These are phyloP conservation scores for Steinernema feltiae DNA, from an alignment of 1,140 invertebrate genomes.

Conservation along the genomic window DNA sequence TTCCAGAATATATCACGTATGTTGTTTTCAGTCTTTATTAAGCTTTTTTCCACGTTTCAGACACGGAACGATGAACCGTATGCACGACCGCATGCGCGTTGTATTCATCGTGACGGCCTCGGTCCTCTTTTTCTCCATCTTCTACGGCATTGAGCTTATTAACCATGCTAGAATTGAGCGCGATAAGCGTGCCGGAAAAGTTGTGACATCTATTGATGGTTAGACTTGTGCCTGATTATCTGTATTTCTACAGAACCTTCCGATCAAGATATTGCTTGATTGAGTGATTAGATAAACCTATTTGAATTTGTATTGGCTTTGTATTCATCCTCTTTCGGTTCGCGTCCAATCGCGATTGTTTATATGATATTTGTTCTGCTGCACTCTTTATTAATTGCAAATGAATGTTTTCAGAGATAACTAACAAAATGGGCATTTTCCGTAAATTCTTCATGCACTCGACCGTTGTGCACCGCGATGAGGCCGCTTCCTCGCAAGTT, in stretches of 20 bases:
- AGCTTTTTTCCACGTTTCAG: conserved; percentile 27
- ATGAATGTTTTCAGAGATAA: background rate
- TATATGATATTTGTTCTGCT: background rate
- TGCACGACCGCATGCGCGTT: conserved; percentile 44
- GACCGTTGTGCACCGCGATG: conserved; percentile 5
- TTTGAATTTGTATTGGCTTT: background rate
- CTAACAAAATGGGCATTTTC: conserved; percentile 32
- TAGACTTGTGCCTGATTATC: background rate
- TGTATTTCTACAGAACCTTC: no score
- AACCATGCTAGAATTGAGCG: conserved; percentile 29
- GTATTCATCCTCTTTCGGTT: conserved; percentile 1
- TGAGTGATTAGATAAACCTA: background rate
- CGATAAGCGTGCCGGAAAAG: conserved; percentile 28
- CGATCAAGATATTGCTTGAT: background rate
- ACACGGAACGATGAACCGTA: conserved; percentile 42
- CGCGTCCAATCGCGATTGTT: background rate
- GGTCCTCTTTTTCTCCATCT: conserved; percentile 36
- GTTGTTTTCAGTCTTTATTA: conserved; percentile 30
- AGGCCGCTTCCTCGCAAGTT: background rate
- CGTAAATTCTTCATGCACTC: conserved; percentile 23
- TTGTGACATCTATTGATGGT: conserved; percentile 24
- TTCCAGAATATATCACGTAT: conserved; percentile 46
- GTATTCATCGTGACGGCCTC: conserved; percentile 42
- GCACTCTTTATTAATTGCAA: conserved; percentile 1
- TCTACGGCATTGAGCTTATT: conserved; percentile 23